Evolutionary conservation across 2,888 invertebrate species (phyloP).

Genomic region (Sceliomorpha sp.): DNA sequence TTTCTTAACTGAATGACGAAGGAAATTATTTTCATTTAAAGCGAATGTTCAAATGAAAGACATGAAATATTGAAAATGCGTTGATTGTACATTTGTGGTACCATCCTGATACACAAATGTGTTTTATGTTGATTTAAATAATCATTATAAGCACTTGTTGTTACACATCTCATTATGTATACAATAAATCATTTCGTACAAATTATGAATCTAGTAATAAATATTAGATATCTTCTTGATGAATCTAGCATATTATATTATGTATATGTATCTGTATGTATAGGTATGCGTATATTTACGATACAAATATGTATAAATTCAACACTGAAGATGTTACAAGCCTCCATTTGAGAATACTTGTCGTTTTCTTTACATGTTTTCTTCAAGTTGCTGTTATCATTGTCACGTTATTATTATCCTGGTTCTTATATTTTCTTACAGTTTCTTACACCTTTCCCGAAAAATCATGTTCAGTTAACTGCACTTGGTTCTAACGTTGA

Average conservation of each 20-base stretch:
- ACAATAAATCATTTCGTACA: conserved; percentile 70
- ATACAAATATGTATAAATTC: conserved; percentile 72
- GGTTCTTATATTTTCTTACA: not conserved
- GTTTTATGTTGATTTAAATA: no score
- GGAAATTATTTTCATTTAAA: no score
- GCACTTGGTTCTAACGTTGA: conserved; percentile 64
- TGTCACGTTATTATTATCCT: conserved; percentile 22
- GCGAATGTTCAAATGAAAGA: no score
- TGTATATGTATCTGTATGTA: conserved; percentile 54
- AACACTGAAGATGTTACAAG: no score
- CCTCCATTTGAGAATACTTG: no score
- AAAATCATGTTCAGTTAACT: conserved; percentile 65
- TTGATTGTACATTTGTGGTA: no score
- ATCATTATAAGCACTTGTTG: no score
- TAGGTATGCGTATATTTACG: conserved; percentile 62
- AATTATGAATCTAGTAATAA: conserved; percentile 78
- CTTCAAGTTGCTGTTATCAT: no score
- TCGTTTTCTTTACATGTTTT: conserved; percentile 12
- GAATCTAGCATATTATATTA: conserved; percentile 61
- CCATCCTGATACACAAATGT: no score
- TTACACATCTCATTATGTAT: no score
- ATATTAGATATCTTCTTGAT: conserved; percentile 70
- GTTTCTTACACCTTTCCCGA: not conserved
- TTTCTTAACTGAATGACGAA: no score
- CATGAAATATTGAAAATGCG: no score